Percentiles rank a stretch among this genome's conserved stretches.
These are phyloP conservation scores for Ecdyonurus torrentis DNA, from an alignment of 2,888 invertebrate genomes.

Conservation along the genomic window DNA sequence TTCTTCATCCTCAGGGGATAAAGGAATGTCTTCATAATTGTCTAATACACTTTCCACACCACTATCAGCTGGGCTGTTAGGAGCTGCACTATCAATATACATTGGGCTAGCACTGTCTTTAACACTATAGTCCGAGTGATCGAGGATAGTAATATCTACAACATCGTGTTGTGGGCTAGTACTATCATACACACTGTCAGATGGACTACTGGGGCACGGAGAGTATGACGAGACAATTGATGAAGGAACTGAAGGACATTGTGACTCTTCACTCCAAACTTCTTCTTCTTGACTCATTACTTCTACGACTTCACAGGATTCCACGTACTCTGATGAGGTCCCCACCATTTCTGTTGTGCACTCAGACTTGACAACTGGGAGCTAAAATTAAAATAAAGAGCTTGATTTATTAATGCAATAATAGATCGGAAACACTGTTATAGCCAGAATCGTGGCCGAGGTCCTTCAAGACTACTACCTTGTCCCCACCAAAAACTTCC, in stretches of 20 bases:
- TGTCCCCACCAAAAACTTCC: no score
- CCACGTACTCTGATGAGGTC: slow-evolving; percentile 68
- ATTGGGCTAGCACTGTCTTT: background rate
- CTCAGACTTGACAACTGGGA: slow-evolving; percentile 6
- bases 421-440: no score
- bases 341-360: slow-evolving; percentile 64
- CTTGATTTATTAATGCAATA: no score
- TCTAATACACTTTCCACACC: no score
- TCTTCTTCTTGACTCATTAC: background rate
- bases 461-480: no score
- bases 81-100: no score
- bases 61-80: no score
- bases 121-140: background rate
- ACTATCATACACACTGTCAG: background rate
- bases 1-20: background rate
- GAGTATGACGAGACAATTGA: background rate
- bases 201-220: background rate
- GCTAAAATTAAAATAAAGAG: background rate
- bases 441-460: no score
- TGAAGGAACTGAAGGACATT: no score
- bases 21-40: background rate
- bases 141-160: no score
- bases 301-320: slow-evolving; percentile 39
- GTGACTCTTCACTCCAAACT: background rate
- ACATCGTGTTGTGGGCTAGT: no score